Evolutionary conservation across 2,113 vertebrate genomes (phyloP).

Genomic region (Pteruthius melanotis): DNA sequence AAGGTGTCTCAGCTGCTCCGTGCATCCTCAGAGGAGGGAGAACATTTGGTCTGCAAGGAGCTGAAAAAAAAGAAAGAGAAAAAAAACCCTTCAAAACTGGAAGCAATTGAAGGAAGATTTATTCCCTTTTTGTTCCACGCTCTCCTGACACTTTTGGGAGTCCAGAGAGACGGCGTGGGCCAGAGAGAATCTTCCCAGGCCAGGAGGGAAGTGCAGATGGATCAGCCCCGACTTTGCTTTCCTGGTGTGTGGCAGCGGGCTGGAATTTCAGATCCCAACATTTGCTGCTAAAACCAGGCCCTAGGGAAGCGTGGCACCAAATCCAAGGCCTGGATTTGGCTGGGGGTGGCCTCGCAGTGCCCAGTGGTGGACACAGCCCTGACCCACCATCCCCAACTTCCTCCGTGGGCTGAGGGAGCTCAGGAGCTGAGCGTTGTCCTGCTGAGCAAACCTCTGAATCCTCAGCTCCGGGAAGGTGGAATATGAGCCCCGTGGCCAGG

Average conservation of each 20-base stretch:
- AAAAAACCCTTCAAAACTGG: not conserved
- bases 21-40: not conserved
- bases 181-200: not conserved
- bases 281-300: not conserved
- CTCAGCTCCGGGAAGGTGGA: not conserved
- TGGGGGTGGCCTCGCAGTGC: not conserved
- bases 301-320: not conserved
- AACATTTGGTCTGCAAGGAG: not conserved
- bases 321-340: not conserved
- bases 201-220: not conserved
- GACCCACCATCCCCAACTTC: not conserved
- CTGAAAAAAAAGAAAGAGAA: not conserved
- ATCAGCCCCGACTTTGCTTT: not conserved
- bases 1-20: not conserved
- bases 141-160: not conserved
- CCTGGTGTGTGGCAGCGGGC: rapidly evolving
- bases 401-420: rapidly evolving
- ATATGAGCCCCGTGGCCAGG: rapidly evolving
- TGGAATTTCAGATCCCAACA: not conserved
- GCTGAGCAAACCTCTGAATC: not conserved
- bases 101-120: not conserved
- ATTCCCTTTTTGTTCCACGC: not conserved
- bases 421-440: not conserved
- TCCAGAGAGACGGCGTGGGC: not conserved
- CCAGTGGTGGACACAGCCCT: not conserved